Evolutionary conservation across 2,113 vertebrate genomes (phyloP).

Genomic region (Corvus cornix): DNA sequence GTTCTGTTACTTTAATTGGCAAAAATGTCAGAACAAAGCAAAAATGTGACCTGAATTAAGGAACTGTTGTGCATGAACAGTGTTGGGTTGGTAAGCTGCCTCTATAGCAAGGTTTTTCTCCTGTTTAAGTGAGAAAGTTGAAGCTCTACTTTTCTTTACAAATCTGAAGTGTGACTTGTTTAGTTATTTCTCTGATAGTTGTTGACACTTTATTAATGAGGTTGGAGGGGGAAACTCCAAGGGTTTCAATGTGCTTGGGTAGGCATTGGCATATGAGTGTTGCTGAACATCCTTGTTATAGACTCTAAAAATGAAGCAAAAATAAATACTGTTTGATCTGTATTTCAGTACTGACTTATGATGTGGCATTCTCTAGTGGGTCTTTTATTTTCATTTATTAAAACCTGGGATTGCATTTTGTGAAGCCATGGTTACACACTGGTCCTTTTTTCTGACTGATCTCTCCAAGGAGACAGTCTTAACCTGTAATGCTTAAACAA

Average conservation of each 20-base stretch:
- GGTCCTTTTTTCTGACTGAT: neutral
- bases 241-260: neutral
- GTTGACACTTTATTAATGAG: neutral
- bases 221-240: neutral
- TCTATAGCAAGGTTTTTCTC: neutral
- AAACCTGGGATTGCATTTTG: neutral
- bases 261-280: neutral
- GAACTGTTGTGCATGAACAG: neutral
- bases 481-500: neutral
- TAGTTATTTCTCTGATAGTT: constrained; percentile 10
- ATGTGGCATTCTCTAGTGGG: neutral
- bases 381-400: neutral
- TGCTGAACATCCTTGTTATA: constrained; percentile 25
- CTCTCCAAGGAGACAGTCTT: neutral
- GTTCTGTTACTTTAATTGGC: neutral
- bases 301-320: constrained; percentile 25
- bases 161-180: constrained; percentile 26
- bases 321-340: constrained; percentile 52
- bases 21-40: neutral
- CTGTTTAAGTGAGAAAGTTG: neutral
- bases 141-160: constrained; percentile 3
- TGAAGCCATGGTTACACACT: neutral
- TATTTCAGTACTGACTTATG: constrained; percentile 3
- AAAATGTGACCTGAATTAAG: neutral
- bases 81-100: neutral